A percentile compares a stretch with the other conserved stretches of the same genome.
Conservation (phyloP, 2,113 vertebrate species). For the Aythya baeri region DNA sequence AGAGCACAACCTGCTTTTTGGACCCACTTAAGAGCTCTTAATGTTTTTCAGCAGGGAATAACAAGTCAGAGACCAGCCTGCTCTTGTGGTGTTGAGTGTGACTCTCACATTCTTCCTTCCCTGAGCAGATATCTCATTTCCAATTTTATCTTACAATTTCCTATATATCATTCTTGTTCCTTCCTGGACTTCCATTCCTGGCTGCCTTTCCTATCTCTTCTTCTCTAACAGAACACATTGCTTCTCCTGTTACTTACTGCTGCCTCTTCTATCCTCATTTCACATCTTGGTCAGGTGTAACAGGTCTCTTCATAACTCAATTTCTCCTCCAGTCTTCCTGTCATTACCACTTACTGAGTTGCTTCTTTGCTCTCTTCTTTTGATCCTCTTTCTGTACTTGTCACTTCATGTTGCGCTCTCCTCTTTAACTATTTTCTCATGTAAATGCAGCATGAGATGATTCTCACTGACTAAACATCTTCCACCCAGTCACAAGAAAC, state of each 20-base stretch:
- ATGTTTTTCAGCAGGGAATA: neutral
- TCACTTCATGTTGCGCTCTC: neutral
- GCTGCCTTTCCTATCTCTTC: slow-evolving; percentile 11
- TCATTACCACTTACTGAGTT: neutral
- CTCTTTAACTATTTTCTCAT: neutral
- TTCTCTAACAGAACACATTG: neutral
- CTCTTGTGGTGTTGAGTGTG: neutral
- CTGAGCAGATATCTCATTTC: slow-evolving; percentile 14
- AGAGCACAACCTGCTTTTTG: neutral
- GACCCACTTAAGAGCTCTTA: neutral
- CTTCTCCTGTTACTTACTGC: neutral
- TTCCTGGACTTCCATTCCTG: slow-evolving; percentile 20
- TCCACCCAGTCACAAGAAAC: neutral
- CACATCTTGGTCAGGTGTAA: neutral
- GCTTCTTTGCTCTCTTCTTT: neutral
- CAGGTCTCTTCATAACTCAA: neutral
- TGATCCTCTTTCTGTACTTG: neutral
- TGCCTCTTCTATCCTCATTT: neutral
- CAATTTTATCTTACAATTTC: slow-evolving; percentile 21
- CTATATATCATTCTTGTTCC: slow-evolving; percentile 13
- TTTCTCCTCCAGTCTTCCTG: neutral
- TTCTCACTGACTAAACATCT: neutral
- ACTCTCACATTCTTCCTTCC: neutral
- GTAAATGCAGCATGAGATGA: neutral
- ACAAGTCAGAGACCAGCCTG: neutral